Conservation (phyloP, 2,888 invertebrate genomes). For the Cyrtodaria siliqua region DNA sequence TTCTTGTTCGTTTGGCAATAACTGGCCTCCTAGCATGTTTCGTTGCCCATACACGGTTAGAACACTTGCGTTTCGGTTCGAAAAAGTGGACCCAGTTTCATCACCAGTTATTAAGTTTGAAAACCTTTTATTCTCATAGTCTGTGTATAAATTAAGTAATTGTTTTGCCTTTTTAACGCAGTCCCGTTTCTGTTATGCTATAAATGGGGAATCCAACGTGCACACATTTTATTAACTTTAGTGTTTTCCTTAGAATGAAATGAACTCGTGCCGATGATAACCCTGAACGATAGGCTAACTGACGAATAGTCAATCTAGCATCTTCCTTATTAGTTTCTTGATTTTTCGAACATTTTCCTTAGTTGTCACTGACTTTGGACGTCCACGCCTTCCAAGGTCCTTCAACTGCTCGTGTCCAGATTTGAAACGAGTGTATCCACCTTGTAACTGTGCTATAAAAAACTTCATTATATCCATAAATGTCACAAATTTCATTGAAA, state of each 20-base stretch:
- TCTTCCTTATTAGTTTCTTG: not conserved
- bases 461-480: too few relatives aligned
- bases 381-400: too few relatives aligned
- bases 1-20: not conserved
- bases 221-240: too few relatives aligned
- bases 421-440: too few relatives aligned
- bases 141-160: not conserved
- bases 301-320: not conserved
- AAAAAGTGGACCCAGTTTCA: not conserved
- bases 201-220: too few relatives aligned
- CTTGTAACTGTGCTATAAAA: too few relatives aligned
- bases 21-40: conserved; percentile 1
- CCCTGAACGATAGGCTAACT: too few relatives aligned
- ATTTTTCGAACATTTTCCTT: not conserved
- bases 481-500: too few relatives aligned
- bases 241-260: too few relatives aligned
- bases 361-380: too few relatives aligned
- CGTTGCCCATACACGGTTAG: not conserved
- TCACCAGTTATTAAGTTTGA: not conserved
- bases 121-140: not conserved
- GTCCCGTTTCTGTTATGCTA: not conserved
- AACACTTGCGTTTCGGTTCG: not conserved
- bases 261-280: too few relatives aligned
- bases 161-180: not conserved
- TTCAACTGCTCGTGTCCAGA: too few relatives aligned